These are phyloP conservation scores for Alviniconcha marisindica DNA, from an alignment of 1,140 invertebrate species.

Conservation along the genomic window DNA sequence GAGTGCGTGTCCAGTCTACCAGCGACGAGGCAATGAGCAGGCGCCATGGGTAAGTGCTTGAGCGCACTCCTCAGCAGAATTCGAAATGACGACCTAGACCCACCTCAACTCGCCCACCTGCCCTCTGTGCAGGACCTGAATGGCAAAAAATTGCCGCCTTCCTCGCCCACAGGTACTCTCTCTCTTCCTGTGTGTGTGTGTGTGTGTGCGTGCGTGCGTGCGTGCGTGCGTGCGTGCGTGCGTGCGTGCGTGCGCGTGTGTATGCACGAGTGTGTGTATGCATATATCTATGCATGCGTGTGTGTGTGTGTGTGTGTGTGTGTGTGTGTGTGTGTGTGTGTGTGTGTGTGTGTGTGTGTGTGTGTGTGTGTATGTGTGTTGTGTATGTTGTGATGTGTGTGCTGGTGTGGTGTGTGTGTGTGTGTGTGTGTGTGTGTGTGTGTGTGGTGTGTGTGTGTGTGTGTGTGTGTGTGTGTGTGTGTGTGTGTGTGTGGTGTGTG, in stretches of 20 bases:
- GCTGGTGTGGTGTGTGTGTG: neutral
- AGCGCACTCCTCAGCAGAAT: no score
- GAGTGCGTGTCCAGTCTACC: no score
- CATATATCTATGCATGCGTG: neutral
- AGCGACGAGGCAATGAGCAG: no score
- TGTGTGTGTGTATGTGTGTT: conserved; percentile 10
- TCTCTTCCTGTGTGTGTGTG: neutral
- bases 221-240: neutral
- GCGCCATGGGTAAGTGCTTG: no score
- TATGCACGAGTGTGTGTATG: neutral
- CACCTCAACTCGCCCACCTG: no score
- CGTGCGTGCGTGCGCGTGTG: neutral
- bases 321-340: neutral
- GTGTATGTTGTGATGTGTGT: neutral
- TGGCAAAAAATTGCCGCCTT: no score
- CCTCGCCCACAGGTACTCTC: no score
- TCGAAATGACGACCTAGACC: no score
- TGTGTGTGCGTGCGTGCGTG: neutral
- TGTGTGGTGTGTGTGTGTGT: no score
- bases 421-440: conserved; percentile 1
- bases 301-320: neutral
- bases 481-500: no score
- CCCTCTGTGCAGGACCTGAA: no score
- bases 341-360: neutral
- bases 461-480: no score